Evolutionary conservation across 2,888 invertebrate genomes (phyloP), one percentile per base, ranked within the genome.

Genomic region (Drosophila atripex): DNA sequence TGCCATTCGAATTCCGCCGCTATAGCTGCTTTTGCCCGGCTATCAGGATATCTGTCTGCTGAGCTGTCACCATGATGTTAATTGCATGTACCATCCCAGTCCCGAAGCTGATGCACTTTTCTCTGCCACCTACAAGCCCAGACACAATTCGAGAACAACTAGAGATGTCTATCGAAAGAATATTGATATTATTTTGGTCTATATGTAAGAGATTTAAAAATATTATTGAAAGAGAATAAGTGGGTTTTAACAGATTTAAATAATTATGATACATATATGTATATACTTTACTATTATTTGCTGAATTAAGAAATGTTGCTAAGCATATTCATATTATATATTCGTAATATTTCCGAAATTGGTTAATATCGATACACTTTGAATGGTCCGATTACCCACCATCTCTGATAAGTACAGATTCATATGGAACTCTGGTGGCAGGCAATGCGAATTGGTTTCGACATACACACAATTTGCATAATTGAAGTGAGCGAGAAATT

Each of bases 401-500:
- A 43, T 43, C 43, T 21, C 43, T 21, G 18, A 43, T 21, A 43
- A 12, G 21, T 12, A 0, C 43, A 6, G 41, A 8, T n/a, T n/a
- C n/a, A n/a, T 11, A 5, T 6, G 21, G 43, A 18, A 12, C 71
- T 58, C 59, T 55, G 69, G 66, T 74, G 77, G 58, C 75, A 73
- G 65, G 77, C 70, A 77, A 64, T 77, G 76, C 59, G 86, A 82
- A 83, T 83, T 74, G 86, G 76, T 82, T 74, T 79, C 82, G 79
- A 85, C 77, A 74, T 79, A 72, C 73, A 82, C 74, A 85, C 82
- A 77, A 85, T 83, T 83, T 83, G 77, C 82, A 83, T 83, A 83
- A 83, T 83, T 83, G 86, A 85, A 83, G 86, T 77, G 82, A 79
- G 79, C 77, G 79, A 72, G 86, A 82, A 77, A 85, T 76, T 85